Conservation (phyloP, 1,140 invertebrate genomes). For the Ceratitis capitata region DNA sequence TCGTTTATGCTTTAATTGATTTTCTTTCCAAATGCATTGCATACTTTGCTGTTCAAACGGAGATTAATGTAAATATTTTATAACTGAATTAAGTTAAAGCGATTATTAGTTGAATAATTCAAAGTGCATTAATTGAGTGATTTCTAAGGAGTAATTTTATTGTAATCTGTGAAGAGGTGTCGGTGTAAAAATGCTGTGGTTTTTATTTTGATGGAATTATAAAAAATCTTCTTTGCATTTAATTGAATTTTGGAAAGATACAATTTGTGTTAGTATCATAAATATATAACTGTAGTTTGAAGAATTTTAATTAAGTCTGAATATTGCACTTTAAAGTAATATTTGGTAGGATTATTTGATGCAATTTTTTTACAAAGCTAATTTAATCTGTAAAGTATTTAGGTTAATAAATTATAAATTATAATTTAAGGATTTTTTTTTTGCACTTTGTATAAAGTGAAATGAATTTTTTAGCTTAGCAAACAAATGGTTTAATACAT, state of each 20-base stretch:
- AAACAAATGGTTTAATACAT: not conserved
- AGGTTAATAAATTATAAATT: not conserved
- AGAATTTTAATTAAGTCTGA: too few species aligned
- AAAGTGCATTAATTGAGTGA: not conserved
- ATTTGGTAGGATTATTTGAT: not conserved
- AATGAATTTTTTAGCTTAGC: not conserved
- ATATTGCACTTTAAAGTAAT: not conserved
- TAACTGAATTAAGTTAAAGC: not conserved
- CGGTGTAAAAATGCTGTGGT: too few species aligned
- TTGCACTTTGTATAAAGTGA: too few species aligned
- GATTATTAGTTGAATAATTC: not conserved
- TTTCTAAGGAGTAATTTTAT: too few species aligned
- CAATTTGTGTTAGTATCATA: too few species aligned
- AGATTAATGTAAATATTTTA: not conserved
- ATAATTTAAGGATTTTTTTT: not conserved
- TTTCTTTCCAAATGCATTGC: not conserved
- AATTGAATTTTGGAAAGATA: too few species aligned
- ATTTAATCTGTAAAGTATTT: not conserved
- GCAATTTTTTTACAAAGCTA: not conserved
- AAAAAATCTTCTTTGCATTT: too few species aligned
- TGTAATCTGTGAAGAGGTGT: too few species aligned
- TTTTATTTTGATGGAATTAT: too few species aligned
- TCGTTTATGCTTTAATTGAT: not conserved
- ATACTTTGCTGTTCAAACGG: not conserved
- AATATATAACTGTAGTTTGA: too few species aligned